phyloP scores from a whole-genome alignment of 2,113 vertebrate genomes.

The Entomyzon cyanotis region DNA sequence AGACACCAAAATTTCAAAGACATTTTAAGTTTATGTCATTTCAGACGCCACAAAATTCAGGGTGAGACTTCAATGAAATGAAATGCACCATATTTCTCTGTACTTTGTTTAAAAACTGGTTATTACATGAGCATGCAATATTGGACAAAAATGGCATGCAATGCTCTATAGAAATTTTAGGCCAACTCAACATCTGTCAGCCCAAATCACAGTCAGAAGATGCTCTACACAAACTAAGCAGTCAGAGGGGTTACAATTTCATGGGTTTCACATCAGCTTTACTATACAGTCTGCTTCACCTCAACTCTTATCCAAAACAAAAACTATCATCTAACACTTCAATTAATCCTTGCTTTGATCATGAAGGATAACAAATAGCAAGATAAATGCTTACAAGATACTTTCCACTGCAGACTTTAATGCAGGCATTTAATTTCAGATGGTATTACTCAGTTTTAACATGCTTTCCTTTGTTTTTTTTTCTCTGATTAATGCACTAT shows the following conservation, averaged over 20 bases:
- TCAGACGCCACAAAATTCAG: not conserved
- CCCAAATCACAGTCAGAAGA: not conserved
- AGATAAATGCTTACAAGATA: not conserved
- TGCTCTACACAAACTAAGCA: not conserved
- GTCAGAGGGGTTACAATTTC: not conserved
- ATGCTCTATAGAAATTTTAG: not conserved
- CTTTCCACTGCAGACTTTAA: not conserved
- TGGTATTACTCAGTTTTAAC: not conserved
- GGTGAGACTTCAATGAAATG: not conserved
- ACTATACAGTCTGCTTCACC: not conserved
- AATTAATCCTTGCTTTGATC: not conserved
- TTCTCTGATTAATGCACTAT: not conserved
- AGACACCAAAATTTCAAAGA: not conserved
- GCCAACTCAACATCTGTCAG: not conserved
- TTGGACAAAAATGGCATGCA: not conserved
- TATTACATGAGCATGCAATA: not conserved
- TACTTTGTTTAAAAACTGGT: not conserved
- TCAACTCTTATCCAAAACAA: not conserved
- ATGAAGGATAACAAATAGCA: not conserved
- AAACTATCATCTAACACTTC: not conserved
- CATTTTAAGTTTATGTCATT: not conserved
- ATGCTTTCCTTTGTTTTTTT: not conserved
- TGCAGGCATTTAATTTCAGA: not conserved
- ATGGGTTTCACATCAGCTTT: not conserved
- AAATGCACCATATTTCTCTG: not conserved